A percentile compares a stretch with the other conserved stretches of the same genome.
Evolutionary conservation across 2,888 invertebrate species (phyloP).

Genomic region (Arge pagana): DNA sequence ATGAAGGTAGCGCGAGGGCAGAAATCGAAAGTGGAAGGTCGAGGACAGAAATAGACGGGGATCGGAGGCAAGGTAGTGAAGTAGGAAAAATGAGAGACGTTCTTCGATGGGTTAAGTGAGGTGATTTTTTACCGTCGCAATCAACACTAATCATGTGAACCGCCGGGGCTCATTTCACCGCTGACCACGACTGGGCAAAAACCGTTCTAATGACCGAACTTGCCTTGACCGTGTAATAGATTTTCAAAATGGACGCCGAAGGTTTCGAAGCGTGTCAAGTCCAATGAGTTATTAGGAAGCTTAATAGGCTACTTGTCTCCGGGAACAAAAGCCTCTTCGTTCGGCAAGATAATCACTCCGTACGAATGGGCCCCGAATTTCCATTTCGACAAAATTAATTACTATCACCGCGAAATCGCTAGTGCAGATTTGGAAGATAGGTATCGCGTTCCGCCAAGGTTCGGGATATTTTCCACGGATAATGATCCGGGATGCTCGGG

Average conservation of each 20-base stretch:
- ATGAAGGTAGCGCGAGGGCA: too few species aligned
- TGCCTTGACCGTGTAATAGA: slow-evolving; percentile 11
- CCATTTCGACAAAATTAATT: too few species aligned
- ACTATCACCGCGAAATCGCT: too few species aligned
- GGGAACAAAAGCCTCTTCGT: neutral
- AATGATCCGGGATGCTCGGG: too few species aligned
- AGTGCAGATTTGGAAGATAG: too few species aligned
- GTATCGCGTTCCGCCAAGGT: too few species aligned
- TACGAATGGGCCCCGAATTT: too few species aligned
- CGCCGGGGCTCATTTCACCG: neutral
- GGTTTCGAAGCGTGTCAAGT: slow-evolving; percentile 6
- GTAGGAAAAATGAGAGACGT: neutral
- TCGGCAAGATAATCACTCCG: too few species aligned
- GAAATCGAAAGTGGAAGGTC: too few species aligned
- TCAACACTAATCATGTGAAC: slow-evolving; percentile 15
- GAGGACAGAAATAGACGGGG: too few species aligned
- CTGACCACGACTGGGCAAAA: neutral
- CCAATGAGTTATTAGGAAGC: slow-evolving; percentile 7
- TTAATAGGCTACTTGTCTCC: slow-evolving; percentile 1
- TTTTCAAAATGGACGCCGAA: slow-evolving; percentile 8
- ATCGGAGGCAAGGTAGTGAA: too few species aligned
- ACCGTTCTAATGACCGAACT: slow-evolving; percentile 9
- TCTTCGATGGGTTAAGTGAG: slow-evolving; percentile 2
- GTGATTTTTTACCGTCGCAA: neutral
- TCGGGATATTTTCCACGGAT: too few species aligned